phyloP scores from a whole-genome alignment of 2,797 vertebrate species.

The Enoplosus armatus region DNA sequence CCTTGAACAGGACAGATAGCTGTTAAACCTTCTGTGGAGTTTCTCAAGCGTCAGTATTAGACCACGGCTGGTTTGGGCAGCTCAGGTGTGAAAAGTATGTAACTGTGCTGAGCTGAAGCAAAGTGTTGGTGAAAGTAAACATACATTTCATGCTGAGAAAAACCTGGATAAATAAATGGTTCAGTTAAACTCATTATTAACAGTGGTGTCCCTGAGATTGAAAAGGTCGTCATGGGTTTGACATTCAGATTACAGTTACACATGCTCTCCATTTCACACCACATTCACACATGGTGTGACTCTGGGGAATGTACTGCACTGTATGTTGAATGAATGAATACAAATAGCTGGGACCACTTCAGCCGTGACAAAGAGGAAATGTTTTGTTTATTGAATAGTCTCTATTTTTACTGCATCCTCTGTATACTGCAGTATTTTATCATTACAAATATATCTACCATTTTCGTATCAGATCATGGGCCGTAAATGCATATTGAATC shows the following conservation, averaged over 20 bases:
- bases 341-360: constrained; percentile 15
- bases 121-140: constrained; percentile 17
- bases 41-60: neutral
- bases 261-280: constrained; percentile 7
- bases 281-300: constrained; percentile 5
- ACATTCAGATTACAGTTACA: constrained; percentile 3
- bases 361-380: constrained; percentile 12
- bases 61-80: neutral
- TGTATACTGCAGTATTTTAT: neutral
- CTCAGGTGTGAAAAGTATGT: neutral
- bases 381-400: constrained; percentile 7
- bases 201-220: neutral
- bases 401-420: neutral
- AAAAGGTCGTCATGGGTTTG: neutral
- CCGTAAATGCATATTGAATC: neutral
- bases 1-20: neutral
- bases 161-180: neutral
- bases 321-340: neutral
- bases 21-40: neutral
- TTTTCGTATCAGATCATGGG: neutral
- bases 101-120: neutral
- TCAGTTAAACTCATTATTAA: neutral
- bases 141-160: neutral
- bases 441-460: neutral
- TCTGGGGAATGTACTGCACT: constrained; percentile 11